Conservation (phyloP, 2,113 vertebrate genomes). For the Enhydra lutris region DNA sequence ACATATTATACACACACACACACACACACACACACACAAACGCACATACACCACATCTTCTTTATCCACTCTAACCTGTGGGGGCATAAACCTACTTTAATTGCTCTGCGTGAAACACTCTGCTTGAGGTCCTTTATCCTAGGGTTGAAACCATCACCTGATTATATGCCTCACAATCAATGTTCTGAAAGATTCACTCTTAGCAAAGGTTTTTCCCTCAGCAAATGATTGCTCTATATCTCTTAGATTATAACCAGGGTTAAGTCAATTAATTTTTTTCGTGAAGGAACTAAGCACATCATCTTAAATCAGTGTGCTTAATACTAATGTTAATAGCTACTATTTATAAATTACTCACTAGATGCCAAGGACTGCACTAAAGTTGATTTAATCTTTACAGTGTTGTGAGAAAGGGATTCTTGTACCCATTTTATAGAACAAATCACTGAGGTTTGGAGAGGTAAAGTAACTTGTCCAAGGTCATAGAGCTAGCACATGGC, state of each 20-base stretch:
- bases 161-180: background rate
- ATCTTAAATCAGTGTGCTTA: background rate
- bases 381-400: background rate
- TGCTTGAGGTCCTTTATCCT: background rate
- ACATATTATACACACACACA: too few relatives aligned
- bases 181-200: background rate
- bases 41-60: background rate
- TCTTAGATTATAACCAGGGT: background rate
- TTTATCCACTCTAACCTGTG: background rate
- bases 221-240: background rate
- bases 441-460: background rate
- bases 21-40: too few relatives aligned
- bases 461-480: background rate
- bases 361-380: background rate
- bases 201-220: background rate
- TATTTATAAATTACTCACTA: background rate
- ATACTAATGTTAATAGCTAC: background rate
- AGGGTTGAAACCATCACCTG: background rate
- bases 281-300: background rate
- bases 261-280: background rate
- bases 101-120: background rate
- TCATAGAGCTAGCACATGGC: background rate
- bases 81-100: background rate
- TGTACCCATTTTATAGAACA: background rate
- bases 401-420: background rate